Evolutionary conservation across 2,797 vertebrate species (phyloP), one percentile per base, ranked within the genome.

Genomic region (Myripristis murdjan): DNA sequence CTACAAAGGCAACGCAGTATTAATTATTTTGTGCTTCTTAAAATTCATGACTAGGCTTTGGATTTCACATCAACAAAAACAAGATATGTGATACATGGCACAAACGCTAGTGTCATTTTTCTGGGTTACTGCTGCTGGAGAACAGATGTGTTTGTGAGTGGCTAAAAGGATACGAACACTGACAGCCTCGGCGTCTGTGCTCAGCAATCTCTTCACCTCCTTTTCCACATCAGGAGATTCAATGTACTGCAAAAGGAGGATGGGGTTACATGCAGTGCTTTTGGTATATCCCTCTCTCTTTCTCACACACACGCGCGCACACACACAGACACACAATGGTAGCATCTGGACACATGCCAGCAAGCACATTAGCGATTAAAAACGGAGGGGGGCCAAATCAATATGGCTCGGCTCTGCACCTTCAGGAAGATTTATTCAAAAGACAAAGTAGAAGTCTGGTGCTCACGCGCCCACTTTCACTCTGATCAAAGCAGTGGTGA

Each of bases 141-240:
- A 8, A 58, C 0, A 0, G 6, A 31, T n/a, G 35, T 60, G 44
- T 49, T 16, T 28, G 61, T n/a, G 22, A 52, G 11, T n/a, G 39
- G 56, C 31, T 43, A 22, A 82, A 96, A 97, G 96, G 98, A 99
- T 99, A 99, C 95, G 97, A 69, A 96, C 95, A 83, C 94, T 96
- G 91, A 98, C 91, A 9, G 98, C 97, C 43, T 99, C 97, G 0
- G 97, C 95, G 70, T 99, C 98, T 16, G 97, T 98, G 89, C 94
- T 96, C 82, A 99, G 92, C 70, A 99, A 91, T 81, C 96, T 95
- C 75, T 97, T 99, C 89, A 99, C 96, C 89, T 99, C 97, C 75
- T 98, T 98, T 81, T 99, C 97, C 87, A 99, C 97, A 73, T 97
- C 96, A 79, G 97, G 96, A 87, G 97, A 97, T 62, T 97, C 97